Evolutionary conservation across 2,113 vertebrate species (phyloP).

Genomic region (Clarias batrachus): DNA sequence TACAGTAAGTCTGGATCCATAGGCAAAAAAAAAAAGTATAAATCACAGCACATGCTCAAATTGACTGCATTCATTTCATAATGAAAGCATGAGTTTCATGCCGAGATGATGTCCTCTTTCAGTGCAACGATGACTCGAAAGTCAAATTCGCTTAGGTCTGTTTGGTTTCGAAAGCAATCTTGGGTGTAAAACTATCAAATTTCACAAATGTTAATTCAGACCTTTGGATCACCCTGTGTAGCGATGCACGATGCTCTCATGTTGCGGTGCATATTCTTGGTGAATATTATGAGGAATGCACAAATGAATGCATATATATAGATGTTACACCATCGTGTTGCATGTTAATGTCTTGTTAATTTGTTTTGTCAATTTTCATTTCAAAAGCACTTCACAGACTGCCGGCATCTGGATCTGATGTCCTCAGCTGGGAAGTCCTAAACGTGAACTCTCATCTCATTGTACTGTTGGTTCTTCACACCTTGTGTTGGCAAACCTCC

Average conservation of each 20-base stretch:
- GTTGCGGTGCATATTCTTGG: neutral
- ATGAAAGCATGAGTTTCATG: too few species aligned
- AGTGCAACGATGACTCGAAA: too few species aligned
- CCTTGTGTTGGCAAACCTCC: neutral
- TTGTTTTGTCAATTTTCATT: neutral
- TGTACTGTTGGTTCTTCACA: neutral
- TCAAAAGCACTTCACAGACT: neutral
- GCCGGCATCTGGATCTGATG: constrained; percentile 11
- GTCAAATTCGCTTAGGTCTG: too few species aligned
- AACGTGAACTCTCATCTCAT: neutral
- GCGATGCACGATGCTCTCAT: neutral
- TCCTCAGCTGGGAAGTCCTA: neutral
- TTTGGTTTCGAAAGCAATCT: too few species aligned
- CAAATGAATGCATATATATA: neutral
- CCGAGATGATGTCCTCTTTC: too few species aligned
- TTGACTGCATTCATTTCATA: too few species aligned
- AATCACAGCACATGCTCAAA: too few species aligned
- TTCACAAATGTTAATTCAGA: too few species aligned
- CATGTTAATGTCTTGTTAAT: neutral
- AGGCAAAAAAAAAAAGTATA: too few species aligned
- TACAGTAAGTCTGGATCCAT: too few species aligned
- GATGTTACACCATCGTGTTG: neutral
- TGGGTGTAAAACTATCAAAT: too few species aligned
- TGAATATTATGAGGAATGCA: neutral
- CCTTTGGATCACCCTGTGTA: neutral